Evolutionary conservation across 2,888 invertebrate species (phyloP), one percentile per base, ranked within the genome.

Genomic region (Laothoe populi): DNA sequence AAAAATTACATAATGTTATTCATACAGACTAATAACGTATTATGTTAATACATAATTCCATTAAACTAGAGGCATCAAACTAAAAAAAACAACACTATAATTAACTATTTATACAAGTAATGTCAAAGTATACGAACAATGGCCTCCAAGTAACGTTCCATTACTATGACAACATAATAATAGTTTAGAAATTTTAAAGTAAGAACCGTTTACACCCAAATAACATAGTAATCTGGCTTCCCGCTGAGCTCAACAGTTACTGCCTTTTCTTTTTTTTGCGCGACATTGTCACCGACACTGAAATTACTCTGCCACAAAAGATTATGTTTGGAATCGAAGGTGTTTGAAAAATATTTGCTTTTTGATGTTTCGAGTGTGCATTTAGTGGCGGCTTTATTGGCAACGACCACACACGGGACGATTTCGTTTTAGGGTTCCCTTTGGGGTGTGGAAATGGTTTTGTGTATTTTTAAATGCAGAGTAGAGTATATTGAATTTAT

Each of bases 331-430:
- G 82, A 73, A 74, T 80, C 73, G 76, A 75, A 87, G 85, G 87
- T 91, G 90, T 92, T 92, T 92, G 91, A 90, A 88, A 90, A 91
- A 92, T 91, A 90, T 92, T 92, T 92, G 88, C 87, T 87, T 70
- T 71, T 68, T 66, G 67, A 59, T 65, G 71, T 83, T 81, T 90
- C 78, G 85, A 92, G 91, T 90, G 87, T 80, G 78, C 78, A 79
- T 87, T 87, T 70, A 59, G 65, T 67, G 68, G 66, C 67, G 71
- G 72, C 64, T 66, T 70, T 72, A 69, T 71, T 74, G 69, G 70
- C 66, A 62, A 59, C 70, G 74, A 73, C 74, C 74, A 74, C 74
- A 73, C 74, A 65, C 73, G 70, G 69, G 57, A 67, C 23, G 35
- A 35, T 59, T 24, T 45, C 21, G 49, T 57, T 61, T 61, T 61